Conservation (phyloP, 2,113 vertebrate genomes). For the Sinocyclocheilus rhinocerous region DNA sequence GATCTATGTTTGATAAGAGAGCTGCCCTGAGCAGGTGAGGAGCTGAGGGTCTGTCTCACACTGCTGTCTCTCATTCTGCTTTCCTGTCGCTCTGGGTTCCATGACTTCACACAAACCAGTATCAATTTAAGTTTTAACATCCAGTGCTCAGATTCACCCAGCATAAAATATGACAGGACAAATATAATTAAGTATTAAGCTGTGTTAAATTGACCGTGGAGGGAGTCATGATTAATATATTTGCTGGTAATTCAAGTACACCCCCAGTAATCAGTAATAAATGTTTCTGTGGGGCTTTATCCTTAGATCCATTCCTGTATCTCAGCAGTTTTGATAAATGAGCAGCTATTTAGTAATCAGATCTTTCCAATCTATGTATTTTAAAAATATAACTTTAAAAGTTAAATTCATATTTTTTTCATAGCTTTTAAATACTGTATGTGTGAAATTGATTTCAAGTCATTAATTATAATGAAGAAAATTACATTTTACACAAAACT, state of each 20-base stretch:
- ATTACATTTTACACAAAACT: neutral
- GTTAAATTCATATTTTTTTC: neutral
- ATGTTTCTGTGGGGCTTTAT: constrained; percentile 46
- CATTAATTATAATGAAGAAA: no score
- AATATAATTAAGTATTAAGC: constrained; percentile 75
- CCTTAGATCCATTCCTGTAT: neutral
- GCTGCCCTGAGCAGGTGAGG: neutral
- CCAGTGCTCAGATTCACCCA: constrained; percentile 60
- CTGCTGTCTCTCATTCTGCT: neutral
- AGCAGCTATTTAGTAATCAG: neutral
- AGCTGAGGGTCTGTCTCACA: neutral
- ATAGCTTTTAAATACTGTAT: neutral
- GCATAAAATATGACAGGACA: constrained; percentile 65
- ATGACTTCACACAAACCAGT: constrained; percentile 39
- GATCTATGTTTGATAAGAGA: constrained; percentile 1
- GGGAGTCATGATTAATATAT: constrained; percentile 69
- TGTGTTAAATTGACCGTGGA: constrained; percentile 70
- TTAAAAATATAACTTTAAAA: neutral
- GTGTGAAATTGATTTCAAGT: neutral
- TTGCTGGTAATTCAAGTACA: constrained; percentile 68
- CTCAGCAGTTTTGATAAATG: neutral
- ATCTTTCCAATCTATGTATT: neutral
- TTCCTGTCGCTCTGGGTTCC: constrained; percentile 21
- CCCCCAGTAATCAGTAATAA: constrained; percentile 65
- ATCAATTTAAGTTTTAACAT: constrained; percentile 67